Evolutionary conservation across 2,888 invertebrate genomes (phyloP), one percentile per base, ranked within the genome.

Genomic region (Epistrophe grossulariae): DNA sequence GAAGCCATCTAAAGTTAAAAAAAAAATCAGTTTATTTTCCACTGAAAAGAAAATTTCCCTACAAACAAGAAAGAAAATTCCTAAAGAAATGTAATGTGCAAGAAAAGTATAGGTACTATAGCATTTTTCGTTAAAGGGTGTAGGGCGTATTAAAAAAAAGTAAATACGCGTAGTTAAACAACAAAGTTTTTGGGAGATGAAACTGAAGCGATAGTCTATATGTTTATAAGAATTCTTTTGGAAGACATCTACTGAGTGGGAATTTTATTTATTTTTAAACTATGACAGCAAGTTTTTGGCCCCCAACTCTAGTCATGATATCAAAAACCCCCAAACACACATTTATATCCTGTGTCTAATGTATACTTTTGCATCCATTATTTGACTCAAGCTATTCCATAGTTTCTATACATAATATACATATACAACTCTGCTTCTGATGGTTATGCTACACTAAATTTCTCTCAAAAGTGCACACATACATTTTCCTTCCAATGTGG

Each of bases 241-340:
- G 31, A 80, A 77, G 68, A 77, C 80, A 84, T 80, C 84, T 77
- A 72, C 80, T 80, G 68, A 43, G 60, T 80, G 68, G 55, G 31
- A 57, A 73, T 84, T 84, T 80, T 71, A 84, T 84, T 77, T 70
- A 80, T 81, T 84, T 81, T 48, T 48, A 24, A 72, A 84, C 52
- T 77, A 73, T 84, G 73, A 81, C 77, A 73, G 68, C 48, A 68
- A 77, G 80, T 80, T 82, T 85, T 74, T 85, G 73, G 78, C 60
- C 17, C 35, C 15, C 28, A 6, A 35, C 10, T 4, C 48, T n/a
- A 5, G 40, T 57, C 15, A 24, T 13, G 7, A 6, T 38, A 13
- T 19, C 52, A 48, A 45, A 50, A 60, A 57, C 50, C 59, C 28
- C 19, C 52, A 84, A 76, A 73, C 62, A 74, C 62, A 48, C 45